Conservation (phyloP, 2,888 invertebrate species). For the Ypsolopha scabrella region DNA sequence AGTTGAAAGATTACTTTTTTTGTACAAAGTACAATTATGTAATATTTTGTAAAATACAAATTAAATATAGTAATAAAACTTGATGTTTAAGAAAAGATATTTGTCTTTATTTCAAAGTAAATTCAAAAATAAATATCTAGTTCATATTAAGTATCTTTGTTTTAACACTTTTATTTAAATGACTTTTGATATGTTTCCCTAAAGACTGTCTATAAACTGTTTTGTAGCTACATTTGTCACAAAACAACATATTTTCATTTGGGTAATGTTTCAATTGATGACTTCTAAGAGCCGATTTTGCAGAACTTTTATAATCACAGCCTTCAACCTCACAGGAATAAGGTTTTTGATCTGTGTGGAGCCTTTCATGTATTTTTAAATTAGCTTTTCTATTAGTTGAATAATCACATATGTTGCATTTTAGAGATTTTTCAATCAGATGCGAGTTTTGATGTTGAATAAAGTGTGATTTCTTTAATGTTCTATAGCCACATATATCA, state of each 20-base stretch:
- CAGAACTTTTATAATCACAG: constrained; percentile 17
- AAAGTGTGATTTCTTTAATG: constrained; percentile 22
- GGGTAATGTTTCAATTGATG: constrained; percentile 28
- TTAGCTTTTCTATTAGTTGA: constrained; percentile 22
- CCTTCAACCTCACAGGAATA: constrained; percentile 17
- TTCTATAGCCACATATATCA: constrained; percentile 23
- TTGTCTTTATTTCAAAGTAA: too few relatives aligned
- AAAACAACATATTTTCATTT: constrained; percentile 23
- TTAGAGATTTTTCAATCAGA: constrained; percentile 11
- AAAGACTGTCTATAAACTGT: constrained; percentile 33
- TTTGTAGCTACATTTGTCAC: constrained; percentile 35
- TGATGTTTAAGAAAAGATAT: too few relatives aligned
- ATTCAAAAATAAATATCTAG: too few relatives aligned
- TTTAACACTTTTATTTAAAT: constrained; percentile 16
- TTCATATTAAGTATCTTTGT: constrained; percentile 2
- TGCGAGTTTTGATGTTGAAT: constrained; percentile 23
- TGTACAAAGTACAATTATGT: too few relatives aligned
- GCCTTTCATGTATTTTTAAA: constrained; percentile 25
- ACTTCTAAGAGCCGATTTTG: constrained; percentile 25
- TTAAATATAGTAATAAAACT: too few relatives aligned
- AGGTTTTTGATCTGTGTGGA: constrained; percentile 20
- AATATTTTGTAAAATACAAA: too few relatives aligned
- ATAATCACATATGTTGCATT: constrained; percentile 23
- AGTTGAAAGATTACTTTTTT: too few relatives aligned
- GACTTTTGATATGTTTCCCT: constrained; percentile 26